Evolutionary conservation across 2,888 invertebrate species (phyloP), one percentile per base, ranked within the genome.

Genomic region (Ypsolopha sequella): DNA sequence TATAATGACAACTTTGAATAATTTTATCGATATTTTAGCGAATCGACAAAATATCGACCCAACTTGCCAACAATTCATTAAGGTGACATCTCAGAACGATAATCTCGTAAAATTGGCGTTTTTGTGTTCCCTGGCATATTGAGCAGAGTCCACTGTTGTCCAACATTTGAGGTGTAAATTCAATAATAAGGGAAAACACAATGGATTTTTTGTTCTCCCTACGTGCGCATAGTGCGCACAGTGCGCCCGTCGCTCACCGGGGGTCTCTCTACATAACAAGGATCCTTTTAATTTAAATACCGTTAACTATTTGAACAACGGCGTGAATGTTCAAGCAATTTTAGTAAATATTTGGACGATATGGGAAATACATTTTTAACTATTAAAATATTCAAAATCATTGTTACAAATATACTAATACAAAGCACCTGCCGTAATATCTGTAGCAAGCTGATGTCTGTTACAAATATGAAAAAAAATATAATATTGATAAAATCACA

Each of bases 81-180:
- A 52, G 53, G 46, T 41, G 63, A 60, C 59, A 61, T 56, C 63
- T 59, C 61, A 56, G 13, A 35, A 13, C 57, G 62, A 65, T 62
- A 59, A 64, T 66, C 58, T 60, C 46, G 57, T 58, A 63, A 59
- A 58, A 59, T 57, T 44, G 36, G 53, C 60, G 65, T 67, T 71
- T 68, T 64, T 54, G 61, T 62, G 36, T 62, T 56, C 58, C 45
- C 54, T 48, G 47, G 49, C 39, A 51, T 36, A 50, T 36, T 14
- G 13, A 9, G 6, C 41, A 7, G 48, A 62, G 60, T 61, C 61
- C 60, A 58, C 54, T 63, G 63, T 64, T 66, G 64, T 65, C 63
- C 65, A 60, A 65, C 65, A 60, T 57, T 56, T 56, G 66, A 76
- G 74, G 80, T 78, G 77, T 76, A 71, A 78, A 77, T 74, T 71